Base-by-base conservation (phyloP, 2,888 invertebrate species). In the Nudaria mundana region DNA sequence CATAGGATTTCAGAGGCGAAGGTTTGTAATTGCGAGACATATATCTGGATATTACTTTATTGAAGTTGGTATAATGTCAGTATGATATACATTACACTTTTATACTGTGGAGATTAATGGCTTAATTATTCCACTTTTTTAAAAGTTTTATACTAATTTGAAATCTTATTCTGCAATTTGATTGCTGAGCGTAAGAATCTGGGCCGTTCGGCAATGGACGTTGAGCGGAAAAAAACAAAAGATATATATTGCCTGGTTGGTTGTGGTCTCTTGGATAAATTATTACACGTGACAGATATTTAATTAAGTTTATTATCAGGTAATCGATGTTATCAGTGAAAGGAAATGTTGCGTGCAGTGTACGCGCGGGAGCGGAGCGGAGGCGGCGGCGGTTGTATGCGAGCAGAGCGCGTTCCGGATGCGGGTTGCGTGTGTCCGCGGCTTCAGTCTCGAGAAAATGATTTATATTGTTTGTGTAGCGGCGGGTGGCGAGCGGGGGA, bases 391-490 rank as follows among this genome's bases (percentile, higher is more conserved):
- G n/a, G n/a, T n/a, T n/a, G n/a, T n/a, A n/a, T n/a, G n/a, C n/a
- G n/a, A n/a, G n/a, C n/a, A n/a, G n/a, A n/a, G n/a, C 53, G 59
- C 44, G 54, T 62, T 55, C 53, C 58, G 63, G 55, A 55, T 55
- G 56, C 56, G 64, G 67, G 58, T 64, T 67, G 71, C 67, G 73
- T 73, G 79, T 71, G 74, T 67, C 66, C 78, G 73, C 76, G 69
- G 75, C 73, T 64, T 71, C 66, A 69, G 69, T 73, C 67, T 63
- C 69, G 77, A 69, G 82, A 84, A 86, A 85, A 87, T 87, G 85
- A 86, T 87, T 86, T 84, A 85, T 85, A 84, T 85, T 85, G 86
- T 86, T 86, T 85, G 82, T 81, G 78, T 78, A 80, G 77, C 70
- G 73, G 66, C 63, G 67, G 66, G 63, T 48, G 62, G 59, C 48